Conservation (phyloP, 2,888 invertebrate species). For the Hemithea aestivaria region DNA sequence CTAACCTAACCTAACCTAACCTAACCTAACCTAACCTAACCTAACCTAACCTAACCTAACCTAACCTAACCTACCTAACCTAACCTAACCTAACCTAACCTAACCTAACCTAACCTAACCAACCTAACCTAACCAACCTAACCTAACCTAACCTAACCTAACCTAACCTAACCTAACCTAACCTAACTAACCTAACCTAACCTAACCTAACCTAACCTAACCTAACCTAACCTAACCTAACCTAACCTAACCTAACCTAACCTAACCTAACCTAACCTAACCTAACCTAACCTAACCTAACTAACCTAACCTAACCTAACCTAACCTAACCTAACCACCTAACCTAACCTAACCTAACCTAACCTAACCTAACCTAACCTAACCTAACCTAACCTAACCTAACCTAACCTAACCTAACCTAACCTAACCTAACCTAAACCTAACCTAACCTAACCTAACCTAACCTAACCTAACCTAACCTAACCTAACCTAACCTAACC, state of each 20-base stretch:
- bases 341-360: constrained; percentile 13
- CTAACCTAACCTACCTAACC: constrained; percentile 12
- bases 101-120: constrained; percentile 11
- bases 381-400: constrained; percentile 18
- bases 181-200: constrained; percentile 15
- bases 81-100: constrained; percentile 10
- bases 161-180: constrained; percentile 13
- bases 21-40: constrained; percentile 17
- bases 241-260: constrained; percentile 12
- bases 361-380: constrained; percentile 18
- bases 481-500: constrained; percentile 22
- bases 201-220: constrained; percentile 12
- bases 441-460: constrained; percentile 19
- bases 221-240: constrained; percentile 11
- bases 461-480: constrained; percentile 21
- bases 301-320: constrained; percentile 22
- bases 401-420: constrained; percentile 19
- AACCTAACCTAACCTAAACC: constrained; percentile 20
- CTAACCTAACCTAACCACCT: constrained; percentile 22
- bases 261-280: constrained; percentile 14
- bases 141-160: constrained; percentile 12
- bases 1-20: constrained; percentile 21
- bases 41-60: constrained; percentile 14
- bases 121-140: constrained; percentile 12
- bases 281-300: constrained; percentile 17